Evolutionary conservation across 2,888 invertebrate species (phyloP).

Genomic region (Lutraria lutraria): DNA sequence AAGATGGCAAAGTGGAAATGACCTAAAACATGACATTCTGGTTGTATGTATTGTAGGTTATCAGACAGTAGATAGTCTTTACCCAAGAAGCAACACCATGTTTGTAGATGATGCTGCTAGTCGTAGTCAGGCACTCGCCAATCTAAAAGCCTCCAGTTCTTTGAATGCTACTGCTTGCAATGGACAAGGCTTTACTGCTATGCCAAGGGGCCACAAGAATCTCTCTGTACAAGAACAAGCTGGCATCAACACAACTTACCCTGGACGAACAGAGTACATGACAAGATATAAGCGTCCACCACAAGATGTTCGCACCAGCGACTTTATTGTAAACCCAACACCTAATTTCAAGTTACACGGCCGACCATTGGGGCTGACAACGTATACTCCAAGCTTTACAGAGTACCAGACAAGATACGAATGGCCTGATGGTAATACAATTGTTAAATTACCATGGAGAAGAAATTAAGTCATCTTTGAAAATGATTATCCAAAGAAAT

Average conservation of each 20-base stretch:
- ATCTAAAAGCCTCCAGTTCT: conserved; percentile 75
- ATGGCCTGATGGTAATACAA: conserved; percentile 85
- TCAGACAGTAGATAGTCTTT: conserved; percentile 81
- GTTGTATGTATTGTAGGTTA: conserved; percentile 74
- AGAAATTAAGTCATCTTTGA: conserved; percentile 52
- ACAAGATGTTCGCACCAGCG: conserved; percentile 74
- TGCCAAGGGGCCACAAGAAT: conserved; percentile 66
- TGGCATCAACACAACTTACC: conserved; percentile 86
- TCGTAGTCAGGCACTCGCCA: conserved; percentile 69
- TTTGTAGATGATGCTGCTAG: conserved; percentile 63
- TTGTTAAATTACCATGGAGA: conserved; percentile 84
- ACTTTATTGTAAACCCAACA: conserved; percentile 85
- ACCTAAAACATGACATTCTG: background rate
- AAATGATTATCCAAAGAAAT: conserved; percentile 7
- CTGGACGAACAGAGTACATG: conserved; percentile 85
- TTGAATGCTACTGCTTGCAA: conserved; percentile 69
- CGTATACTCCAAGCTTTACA: conserved; percentile 76
- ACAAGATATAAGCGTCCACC: conserved; percentile 79
- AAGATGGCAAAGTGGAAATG: too few species aligned
- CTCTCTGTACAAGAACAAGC: conserved; percentile 85
- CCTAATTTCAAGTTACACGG: conserved; percentile 84
- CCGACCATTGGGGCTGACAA: conserved; percentile 79
- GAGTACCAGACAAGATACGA: conserved; percentile 85
- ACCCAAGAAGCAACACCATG: conserved; percentile 76
- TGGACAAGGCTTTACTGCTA: conserved; percentile 50